Percentiles rank a stretch among this genome's conserved stretches.
These are phyloP conservation scores for Acrossocheilus fasciatus DNA, from an alignment of 2,797 vertebrate species.

Conservation along the genomic window DNA sequence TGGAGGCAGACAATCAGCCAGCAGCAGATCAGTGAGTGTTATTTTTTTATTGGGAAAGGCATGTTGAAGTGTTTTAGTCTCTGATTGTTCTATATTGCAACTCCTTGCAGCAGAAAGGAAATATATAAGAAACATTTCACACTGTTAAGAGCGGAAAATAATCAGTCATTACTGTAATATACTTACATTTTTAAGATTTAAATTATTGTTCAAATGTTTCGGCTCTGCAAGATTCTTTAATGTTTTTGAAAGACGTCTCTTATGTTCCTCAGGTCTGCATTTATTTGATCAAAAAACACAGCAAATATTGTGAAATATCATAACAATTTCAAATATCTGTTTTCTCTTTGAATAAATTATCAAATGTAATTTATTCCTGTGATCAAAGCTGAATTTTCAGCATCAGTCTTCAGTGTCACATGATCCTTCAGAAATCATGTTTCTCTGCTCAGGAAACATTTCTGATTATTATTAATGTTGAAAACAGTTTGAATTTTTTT, in stretches of 20 bases:
- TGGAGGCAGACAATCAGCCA: conserved; percentile 80
- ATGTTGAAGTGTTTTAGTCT: neutral
- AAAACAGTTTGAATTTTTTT: neutral
- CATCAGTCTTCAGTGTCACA: neutral
- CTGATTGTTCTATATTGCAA: neutral
- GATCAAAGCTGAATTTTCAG: neutral
- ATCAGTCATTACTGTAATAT: neutral
- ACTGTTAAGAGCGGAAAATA: neutral
- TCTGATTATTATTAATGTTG: neutral
- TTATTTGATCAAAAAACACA: neutral
- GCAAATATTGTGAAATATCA: neutral
- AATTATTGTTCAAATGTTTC: neutral
- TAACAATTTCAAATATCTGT: neutral
- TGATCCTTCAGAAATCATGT: neutral
- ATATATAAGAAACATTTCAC: neutral
- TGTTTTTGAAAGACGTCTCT: neutral
- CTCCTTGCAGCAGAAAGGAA: neutral
- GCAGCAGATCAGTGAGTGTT: conserved; percentile 88
- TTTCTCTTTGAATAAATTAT: neutral
- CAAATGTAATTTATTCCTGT: neutral
- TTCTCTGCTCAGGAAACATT: neutral
- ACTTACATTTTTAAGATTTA: neutral
- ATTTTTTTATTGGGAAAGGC: neutral
- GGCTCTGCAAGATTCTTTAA: neutral
- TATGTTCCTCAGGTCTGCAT: neutral